Evolutionary conservation across 2,888 invertebrate genomes (phyloP).

Genomic region (Arrhopalites spinosus): DNA sequence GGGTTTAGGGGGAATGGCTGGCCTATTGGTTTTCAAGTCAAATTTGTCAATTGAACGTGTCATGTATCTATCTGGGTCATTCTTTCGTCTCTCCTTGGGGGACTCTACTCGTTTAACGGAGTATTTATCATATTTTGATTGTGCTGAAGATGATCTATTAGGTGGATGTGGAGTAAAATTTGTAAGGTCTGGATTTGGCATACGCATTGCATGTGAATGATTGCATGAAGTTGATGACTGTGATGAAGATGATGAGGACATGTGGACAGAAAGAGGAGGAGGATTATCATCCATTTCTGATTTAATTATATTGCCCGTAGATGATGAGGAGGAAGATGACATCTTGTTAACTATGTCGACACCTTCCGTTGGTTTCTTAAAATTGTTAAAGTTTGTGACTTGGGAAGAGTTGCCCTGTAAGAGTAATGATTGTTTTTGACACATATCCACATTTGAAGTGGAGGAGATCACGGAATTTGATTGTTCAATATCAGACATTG

Average conservation of each 20-base stretch:
- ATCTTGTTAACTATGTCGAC: conserved; percentile 51
- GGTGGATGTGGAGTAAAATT: neutral
- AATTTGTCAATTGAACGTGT: conserved; percentile 66
- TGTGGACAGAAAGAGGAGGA: neutral
- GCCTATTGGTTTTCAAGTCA: conserved; percentile 42
- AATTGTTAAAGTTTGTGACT: conserved; percentile 44
- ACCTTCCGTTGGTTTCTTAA: conserved; percentile 48
- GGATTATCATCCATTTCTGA: neutral
- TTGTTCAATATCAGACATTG: conserved; percentile 25
- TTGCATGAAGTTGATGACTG: neutral
- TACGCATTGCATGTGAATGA: neutral
- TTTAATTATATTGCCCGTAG: too few relatives aligned
- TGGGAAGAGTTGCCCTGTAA: conserved; percentile 21
- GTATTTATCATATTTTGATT: conserved; percentile 26
- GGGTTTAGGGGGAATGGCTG: conserved; percentile 50
- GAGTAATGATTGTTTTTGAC: neutral
- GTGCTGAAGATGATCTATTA: conserved; percentile 7
- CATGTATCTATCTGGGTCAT: conserved; percentile 74
- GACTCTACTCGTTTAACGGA: conserved; percentile 58
- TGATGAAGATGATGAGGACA: conserved; percentile 5
- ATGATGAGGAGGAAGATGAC: neutral
- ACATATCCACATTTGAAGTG: neutral
- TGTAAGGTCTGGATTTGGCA: neutral
- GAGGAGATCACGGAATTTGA: neutral
- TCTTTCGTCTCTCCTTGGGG: conserved; percentile 66